A percentile compares a stretch with the other conserved stretches of the same genome.
Conservation (phyloP, 2,888 invertebrate species). For the Zonitis immaculata region DNA sequence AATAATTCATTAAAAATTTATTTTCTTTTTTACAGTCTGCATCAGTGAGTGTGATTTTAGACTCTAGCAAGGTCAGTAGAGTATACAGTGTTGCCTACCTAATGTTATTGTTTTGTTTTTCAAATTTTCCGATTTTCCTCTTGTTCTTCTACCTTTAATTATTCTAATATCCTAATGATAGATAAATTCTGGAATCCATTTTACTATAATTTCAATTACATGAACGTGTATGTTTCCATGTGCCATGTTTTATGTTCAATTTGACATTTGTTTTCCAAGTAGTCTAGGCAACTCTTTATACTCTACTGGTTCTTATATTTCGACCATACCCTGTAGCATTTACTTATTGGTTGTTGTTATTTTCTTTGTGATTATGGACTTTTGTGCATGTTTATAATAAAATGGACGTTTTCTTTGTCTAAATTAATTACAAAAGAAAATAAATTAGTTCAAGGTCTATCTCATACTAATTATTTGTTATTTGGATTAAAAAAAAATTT, state of each 20-base stretch:
- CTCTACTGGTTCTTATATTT: constrained; percentile 22
- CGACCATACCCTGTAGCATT: constrained; percentile 6
- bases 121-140: constrained; percentile 7
- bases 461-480: no score
- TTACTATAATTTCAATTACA: neutral
- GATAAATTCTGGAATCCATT: constrained; percentile 3
- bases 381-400: neutral
- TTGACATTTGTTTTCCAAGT: constrained; percentile 17
- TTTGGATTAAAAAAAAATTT: no score
- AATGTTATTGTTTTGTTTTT: constrained; percentile 10
- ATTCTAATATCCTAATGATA: neutral
- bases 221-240: constrained; percentile 15
- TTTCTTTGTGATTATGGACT: neutral
- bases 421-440: no score
- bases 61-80: constrained; percentile 41
- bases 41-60: constrained; percentile 43
- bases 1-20: constrained; percentile 4
- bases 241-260: constrained; percentile 10
- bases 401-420: neutral
- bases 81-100: constrained; percentile 40
- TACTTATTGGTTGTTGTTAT: no score
- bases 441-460: no score
- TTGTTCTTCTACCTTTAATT: neutral
- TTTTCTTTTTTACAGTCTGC: constrained; percentile 41
- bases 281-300: constrained; percentile 28